Evolutionary conservation across 2,797 vertebrate genomes (phyloP), one percentile per base, ranked within the genome.

Genomic region (Silurus lanzhouensis): DNA sequence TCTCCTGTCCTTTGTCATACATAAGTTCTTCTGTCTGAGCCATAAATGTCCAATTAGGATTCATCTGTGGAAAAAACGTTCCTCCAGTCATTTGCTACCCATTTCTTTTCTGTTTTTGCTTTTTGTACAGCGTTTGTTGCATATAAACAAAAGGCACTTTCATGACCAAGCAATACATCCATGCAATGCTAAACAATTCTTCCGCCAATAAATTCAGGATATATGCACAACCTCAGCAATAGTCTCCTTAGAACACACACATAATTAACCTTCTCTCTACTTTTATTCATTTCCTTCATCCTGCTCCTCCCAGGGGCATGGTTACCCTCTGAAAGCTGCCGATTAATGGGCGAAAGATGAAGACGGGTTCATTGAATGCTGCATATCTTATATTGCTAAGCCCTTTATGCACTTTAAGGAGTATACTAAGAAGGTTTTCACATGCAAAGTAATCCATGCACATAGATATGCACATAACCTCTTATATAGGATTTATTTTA

Each of bases 291-390:
- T n/a, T 87, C 83, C 31, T 68, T 48, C 7, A 57, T 80, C 61
- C 74, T 80, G 17, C 46, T 8, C 19, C n/a, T 70, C 76, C 55
- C 78, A 17, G 48, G 78, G 78, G 68, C 46, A 81, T 27, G 2
- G 55, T 61, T 72, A n/a, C 66, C 15, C 27, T 71, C 83, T 80
- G 60, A 85, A 82, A 81, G 58, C 78, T 44, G 78, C 22, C 57
- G 60, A 66, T 82, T 79, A 66, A 66, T 81, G 78, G 8, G 14
- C 84, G 85, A 86, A 20, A 46, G 82, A 46, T 63, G 31, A 19
- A n/a, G 20, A 44, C 3, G 89, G 81, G 90, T 82, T 86, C 74
- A 80, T 88, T 85, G 76, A 89, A 88, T 90, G 89, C 72, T 55
- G 58, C 8, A 52, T 38, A 48, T n/a, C 25, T 72, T 85, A n/a